Evolutionary conservation across 2,888 invertebrate genomes (phyloP).

Genomic region (Cyaniris semiargus): DNA sequence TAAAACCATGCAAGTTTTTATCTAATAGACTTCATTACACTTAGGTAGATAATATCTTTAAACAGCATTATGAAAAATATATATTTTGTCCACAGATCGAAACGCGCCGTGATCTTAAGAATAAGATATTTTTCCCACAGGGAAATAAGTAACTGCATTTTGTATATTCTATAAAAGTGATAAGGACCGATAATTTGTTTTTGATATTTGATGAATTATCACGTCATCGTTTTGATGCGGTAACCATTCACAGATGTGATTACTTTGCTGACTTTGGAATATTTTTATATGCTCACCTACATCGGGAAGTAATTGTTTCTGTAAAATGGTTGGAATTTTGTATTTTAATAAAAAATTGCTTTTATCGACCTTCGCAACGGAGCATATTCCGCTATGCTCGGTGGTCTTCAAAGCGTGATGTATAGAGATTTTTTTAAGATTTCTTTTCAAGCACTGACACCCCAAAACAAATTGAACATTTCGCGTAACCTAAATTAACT

Average conservation of each 20-base stretch:
- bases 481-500: conserved; percentile 42
- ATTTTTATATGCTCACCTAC: conserved; percentile 78
- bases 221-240: conserved; percentile 74
- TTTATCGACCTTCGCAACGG: conserved; percentile 68
- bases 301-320: conserved; percentile 75
- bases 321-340: conserved; percentile 64
- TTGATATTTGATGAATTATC: conserved; percentile 79
- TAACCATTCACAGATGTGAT: conserved; percentile 70
- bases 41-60: not conserved
- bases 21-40: too few species aligned
- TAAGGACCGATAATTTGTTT: conserved; percentile 79
- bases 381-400: conserved; percentile 70
- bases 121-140: conserved; percentile 82
- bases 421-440: conserved; percentile 77
- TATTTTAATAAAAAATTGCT: conserved; percentile 67
- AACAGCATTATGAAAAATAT: conserved; percentile 19
- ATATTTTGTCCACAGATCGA: conserved; percentile 71
- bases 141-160: conserved; percentile 82
- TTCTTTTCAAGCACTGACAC: conserved; percentile 74
- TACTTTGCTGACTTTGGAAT: conserved; percentile 77
- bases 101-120: conserved; percentile 79
- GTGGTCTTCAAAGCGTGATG: conserved; percentile 74
- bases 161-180: conserved; percentile 82
- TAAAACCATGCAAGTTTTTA: too few species aligned
- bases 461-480: conserved; percentile 42